Percentiles rank a stretch among this genome's conserved stretches.
phyloP scores from a whole-genome alignment of 2,888 invertebrate genomes.

The Dorcus hopei region DNA sequence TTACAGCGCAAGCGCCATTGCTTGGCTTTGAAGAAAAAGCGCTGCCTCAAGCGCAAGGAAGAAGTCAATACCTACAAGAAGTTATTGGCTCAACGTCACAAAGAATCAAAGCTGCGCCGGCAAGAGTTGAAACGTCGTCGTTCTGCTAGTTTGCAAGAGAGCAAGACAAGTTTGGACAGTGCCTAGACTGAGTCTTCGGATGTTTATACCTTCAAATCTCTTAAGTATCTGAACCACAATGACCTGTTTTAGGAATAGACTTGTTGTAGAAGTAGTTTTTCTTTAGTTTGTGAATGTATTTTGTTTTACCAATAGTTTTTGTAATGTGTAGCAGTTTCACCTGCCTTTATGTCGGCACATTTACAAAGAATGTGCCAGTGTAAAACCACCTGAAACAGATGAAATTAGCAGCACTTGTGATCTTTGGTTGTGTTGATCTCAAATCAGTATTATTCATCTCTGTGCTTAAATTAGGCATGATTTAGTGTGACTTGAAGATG shows the following conservation, averaged over 20 bases:
- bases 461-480: constrained; percentile 2
- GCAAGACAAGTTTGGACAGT: constrained; percentile 75
- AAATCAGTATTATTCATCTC: constrained; percentile 8
- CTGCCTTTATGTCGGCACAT: too few relatives aligned
- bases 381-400: too few relatives aligned
- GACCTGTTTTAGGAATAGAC: not conserved
- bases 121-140: constrained; percentile 65
- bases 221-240: constrained; percentile 7
- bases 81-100: constrained; percentile 67
- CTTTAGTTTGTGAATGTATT: constrained; percentile 1
- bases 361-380: too few relatives aligned
- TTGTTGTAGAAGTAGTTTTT: constrained; percentile 7
- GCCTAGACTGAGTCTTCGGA: constrained; percentile 37
- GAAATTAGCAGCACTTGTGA: not conserved
- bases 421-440: not conserved
- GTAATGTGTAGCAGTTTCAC: too few relatives aligned
- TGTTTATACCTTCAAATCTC: constrained; percentile 4
- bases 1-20: constrained; percentile 69
- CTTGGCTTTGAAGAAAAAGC: constrained; percentile 65
- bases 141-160: constrained; percentile 79
- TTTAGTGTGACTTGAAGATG: not conserved
- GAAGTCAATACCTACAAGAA: constrained; percentile 72
- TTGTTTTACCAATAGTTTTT: not conserved
- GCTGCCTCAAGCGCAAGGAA: constrained; percentile 63
- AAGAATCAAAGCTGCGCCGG: constrained; percentile 52